A percentile compares a stretch with the other conserved stretches of the same genome.
phyloP scores from a whole-genome alignment of 2,888 invertebrate species.

The Colostygia pectinataria region DNA sequence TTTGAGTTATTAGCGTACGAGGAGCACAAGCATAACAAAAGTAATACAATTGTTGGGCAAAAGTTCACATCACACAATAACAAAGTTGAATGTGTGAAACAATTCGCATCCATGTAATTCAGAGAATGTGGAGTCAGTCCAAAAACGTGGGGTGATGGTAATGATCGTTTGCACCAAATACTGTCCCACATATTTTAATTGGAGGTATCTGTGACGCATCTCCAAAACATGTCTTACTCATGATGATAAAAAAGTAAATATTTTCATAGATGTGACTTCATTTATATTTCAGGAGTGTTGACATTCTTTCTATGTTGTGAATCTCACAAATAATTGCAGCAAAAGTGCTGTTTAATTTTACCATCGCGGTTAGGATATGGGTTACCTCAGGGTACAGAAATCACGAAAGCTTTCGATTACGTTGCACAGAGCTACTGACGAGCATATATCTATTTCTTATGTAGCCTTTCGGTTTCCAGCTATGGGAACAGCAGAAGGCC shows the following conservation, averaged over 20 bases:
- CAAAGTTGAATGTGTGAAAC: conserved; percentile 22
- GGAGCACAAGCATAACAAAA: conserved; percentile 9
- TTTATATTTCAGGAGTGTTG: conserved; percentile 21
- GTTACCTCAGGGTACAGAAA: conserved; percentile 10
- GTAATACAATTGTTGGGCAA: background rate
- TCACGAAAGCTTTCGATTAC: conserved; percentile 10
- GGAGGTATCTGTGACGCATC: conserved; percentile 38
- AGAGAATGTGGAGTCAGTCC: conserved; percentile 43
- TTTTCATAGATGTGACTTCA: conserved; percentile 19
- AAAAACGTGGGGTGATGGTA: conserved; percentile 37
- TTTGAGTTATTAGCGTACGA: conserved; percentile 19
- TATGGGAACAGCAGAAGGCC: conserved; percentile 95
- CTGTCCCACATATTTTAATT: conserved; percentile 26
- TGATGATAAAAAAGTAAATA: conserved; percentile 27
- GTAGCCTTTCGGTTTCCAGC: conserved; percentile 76
- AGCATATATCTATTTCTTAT: conserved; percentile 24
- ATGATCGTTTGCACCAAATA: conserved; percentile 27
- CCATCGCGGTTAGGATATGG: background rate
- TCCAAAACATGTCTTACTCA: conserved; percentile 30
- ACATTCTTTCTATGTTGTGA: conserved; percentile 8
- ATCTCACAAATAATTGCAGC: background rate
- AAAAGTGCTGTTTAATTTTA: background rate
- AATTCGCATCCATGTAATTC: conserved; percentile 26
- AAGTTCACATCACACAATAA: conserved; percentile 14
- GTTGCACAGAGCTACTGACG: conserved; percentile 14